Conservation (phyloP, 2,888 invertebrate species). For the Lasioglossum villosulum region DNA sequence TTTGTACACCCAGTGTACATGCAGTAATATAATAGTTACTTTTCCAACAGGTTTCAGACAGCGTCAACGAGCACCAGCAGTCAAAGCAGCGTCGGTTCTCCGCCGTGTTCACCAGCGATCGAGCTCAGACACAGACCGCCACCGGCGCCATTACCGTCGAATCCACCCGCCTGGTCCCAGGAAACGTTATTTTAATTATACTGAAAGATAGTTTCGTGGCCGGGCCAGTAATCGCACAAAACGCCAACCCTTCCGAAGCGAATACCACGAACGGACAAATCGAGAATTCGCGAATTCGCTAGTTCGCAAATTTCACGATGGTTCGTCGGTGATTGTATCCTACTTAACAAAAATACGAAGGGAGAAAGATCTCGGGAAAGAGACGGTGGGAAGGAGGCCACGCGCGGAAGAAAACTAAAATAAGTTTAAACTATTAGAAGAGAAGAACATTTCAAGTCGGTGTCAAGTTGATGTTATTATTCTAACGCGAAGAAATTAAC, state of each 20-base stretch:
- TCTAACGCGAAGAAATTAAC: background rate
- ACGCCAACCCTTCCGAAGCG: slow-evolving; percentile 6
- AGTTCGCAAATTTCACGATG: background rate
- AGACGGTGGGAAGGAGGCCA: background rate
- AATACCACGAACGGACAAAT: background rate
- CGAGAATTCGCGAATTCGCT: background rate
- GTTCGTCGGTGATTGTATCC: background rate
- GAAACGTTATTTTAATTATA: slow-evolving; percentile 91
- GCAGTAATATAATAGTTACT: background rate
- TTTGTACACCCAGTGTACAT: too few species aligned
- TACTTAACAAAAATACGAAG: background rate
- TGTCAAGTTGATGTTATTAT: slow-evolving; percentile 2
- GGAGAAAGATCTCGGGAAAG: background rate
- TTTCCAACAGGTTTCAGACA: slow-evolving; percentile 74
- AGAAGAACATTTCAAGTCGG: background rate
- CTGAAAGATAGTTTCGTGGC: background rate
- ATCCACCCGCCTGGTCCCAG: slow-evolving; percentile 87
- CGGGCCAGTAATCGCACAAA: slow-evolving; percentile 49
- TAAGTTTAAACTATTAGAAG: background rate
- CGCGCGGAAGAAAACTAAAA: background rate
- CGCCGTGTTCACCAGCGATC: slow-evolving; percentile 79
- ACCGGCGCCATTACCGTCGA: slow-evolving; percentile 76
- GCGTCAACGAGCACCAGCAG: slow-evolving; percentile 80
- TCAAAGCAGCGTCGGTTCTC: slow-evolving; percentile 78
- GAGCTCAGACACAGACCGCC: slow-evolving; percentile 81